phyloP scores from a whole-genome alignment of 2,113 vertebrate species.

The Paradoxurus hermaphroditus region DNA sequence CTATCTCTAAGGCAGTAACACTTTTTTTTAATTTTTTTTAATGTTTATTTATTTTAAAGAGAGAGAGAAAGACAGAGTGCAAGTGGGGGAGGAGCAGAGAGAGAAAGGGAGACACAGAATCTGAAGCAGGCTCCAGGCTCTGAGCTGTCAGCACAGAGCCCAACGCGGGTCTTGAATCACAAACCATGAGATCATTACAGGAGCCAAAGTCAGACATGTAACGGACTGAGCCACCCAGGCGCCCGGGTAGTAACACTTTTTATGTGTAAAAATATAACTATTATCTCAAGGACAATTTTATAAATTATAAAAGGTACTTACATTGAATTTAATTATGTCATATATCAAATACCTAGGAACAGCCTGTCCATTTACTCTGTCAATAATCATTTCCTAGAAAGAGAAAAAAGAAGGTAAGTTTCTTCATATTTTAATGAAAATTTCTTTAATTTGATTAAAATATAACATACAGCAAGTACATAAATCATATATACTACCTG shows the following conservation, averaged over 20 bases:
- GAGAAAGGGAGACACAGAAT: no score
- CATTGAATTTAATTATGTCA: constrained; percentile 98
- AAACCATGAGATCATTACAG: no score
- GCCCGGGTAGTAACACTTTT: background rate
- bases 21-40: background rate
- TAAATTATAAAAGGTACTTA: constrained; percentile 86
- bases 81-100: no score
- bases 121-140: no score
- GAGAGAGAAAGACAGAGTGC: no score
- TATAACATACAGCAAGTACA: background rate
- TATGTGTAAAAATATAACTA: background rate
- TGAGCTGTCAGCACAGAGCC: no score
- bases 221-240: no score
- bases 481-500: background rate
- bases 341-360: constrained; percentile 99
- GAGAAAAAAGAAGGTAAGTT: constrained; percentile 58
- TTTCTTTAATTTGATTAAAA: constrained; percentile 20
- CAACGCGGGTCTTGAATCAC: no score
- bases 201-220: no score
- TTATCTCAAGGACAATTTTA: background rate
- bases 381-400: constrained; percentile 98
- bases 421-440: constrained; percentile 13
- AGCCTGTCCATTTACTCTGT: constrained; percentile 97
- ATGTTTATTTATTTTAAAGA: no score
- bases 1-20: background rate